A percentile compares a stretch with the other conserved stretches of the same genome.
Conservation (phyloP, 2,888 invertebrate genomes). For the Caenorhabditis sp. region DNA sequence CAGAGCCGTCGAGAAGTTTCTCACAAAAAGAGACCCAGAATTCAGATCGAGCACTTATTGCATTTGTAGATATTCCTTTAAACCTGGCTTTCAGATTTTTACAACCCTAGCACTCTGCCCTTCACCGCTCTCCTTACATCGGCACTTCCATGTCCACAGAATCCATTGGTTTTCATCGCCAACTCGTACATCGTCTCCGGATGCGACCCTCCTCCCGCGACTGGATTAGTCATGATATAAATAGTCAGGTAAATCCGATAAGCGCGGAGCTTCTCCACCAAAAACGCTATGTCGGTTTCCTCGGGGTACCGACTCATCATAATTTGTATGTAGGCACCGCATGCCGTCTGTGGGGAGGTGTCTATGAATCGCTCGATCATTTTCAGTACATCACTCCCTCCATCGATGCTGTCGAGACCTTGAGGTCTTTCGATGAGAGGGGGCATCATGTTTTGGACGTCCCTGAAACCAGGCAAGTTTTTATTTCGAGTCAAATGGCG, state of each 20-base stretch:
- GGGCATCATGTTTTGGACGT: not conserved
- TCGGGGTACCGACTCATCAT: not conserved
- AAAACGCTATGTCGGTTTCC: not conserved
- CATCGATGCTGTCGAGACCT: not conserved
- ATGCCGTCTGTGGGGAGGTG: not conserved
- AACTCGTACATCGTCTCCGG: constrained; percentile 4
- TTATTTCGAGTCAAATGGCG: too few relatives aligned
- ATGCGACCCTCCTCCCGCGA: not conserved
- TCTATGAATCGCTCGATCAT: not conserved
- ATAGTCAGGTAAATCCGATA: not conserved
- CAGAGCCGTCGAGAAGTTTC: too few relatives aligned
- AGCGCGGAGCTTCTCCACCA: not conserved
- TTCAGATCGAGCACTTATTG: too few relatives aligned
- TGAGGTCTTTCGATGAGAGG: not conserved
- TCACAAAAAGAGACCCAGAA: too few relatives aligned
- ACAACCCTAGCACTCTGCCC: too few relatives aligned
- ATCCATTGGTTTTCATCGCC: not conserved
- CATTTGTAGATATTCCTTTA: too few relatives aligned
- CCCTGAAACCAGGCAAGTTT: too few relatives aligned
- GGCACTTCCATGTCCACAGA: not conserved
- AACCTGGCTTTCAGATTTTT: too few relatives aligned
- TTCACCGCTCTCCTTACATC: too few relatives aligned
- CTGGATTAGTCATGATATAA: not conserved
- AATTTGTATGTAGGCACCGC: not conserved
- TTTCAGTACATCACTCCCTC: not conserved